Percentiles rank a stretch among this genome's conserved stretches.
phyloP scores from a whole-genome alignment of 2,888 invertebrate genomes.

The Imbricaverruca yamaguchii region DNA sequence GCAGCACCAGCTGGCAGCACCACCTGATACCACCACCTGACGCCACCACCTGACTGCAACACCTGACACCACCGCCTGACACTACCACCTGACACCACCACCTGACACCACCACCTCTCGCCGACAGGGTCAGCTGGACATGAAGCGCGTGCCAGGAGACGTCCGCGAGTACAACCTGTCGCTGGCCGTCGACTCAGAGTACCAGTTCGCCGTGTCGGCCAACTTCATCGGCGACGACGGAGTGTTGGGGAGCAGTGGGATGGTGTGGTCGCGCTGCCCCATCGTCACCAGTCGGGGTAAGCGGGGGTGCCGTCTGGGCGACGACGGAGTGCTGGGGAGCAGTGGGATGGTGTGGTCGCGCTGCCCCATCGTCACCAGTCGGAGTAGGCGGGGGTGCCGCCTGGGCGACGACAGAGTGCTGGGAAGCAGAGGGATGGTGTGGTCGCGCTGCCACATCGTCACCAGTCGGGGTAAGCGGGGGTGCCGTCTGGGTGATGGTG shows the following conservation, averaged over 20 bases:
- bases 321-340: not conserved
- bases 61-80: no score
- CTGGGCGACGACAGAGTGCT: not conserved
- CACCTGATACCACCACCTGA: no score
- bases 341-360: constrained; percentile 9
- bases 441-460: no score
- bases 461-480: no score
- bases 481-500: not conserved
- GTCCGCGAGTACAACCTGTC: not conserved
- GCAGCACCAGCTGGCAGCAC: no score
- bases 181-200: not conserved
- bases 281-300: not conserved
- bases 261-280: constrained; percentile 13
- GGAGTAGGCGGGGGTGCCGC: not conserved
- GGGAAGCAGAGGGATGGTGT: constrained; percentile 13
- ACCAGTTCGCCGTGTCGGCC: constrained; percentile 14
- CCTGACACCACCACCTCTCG: no score
- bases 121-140: not conserved
- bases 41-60: no score
- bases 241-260: constrained; percentile 1
- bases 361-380: no score
- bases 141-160: not conserved
- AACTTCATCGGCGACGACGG: not conserved
- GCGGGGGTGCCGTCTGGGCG: no score
- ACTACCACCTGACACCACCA: no score